Percentiles rank a stretch among this genome's conserved stretches.
Evolutionary conservation across 1,140 invertebrate species (phyloP).

Genomic region (Hesperophylax magnus): DNA sequence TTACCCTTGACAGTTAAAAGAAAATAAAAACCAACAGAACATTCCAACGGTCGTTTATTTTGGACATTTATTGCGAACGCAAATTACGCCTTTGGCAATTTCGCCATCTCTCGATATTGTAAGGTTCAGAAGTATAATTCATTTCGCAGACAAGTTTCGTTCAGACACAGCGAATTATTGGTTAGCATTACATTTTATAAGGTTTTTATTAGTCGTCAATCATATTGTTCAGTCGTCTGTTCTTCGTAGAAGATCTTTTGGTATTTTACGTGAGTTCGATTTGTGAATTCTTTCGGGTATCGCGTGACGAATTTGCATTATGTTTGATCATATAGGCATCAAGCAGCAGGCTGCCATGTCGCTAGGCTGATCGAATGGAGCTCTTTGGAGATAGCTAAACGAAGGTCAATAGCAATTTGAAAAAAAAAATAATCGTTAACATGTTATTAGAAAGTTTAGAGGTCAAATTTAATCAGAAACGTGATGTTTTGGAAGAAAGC

Average conservation of each 20-base stretch:
- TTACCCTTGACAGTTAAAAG: conserved; percentile 25
- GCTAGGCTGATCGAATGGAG: background rate
- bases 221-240: conserved; percentile 3
- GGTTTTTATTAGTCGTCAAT: conserved; percentile 36
- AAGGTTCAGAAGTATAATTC: background rate
- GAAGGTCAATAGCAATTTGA: conserved; percentile 32
- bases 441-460: background rate
- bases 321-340: background rate
- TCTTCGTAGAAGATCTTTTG: background rate
- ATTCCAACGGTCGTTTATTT: conserved; percentile 4
- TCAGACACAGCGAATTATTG: background rate
- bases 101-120: conserved; percentile 10
- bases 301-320: conserved; percentile 38
- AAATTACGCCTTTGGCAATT: conserved; percentile 10
- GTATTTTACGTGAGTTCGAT: conserved; percentile 12
- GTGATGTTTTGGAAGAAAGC: background rate
- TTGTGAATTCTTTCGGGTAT: conserved; percentile 26
- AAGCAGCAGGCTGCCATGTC: no score
- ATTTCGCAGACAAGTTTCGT: background rate
- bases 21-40: conserved; percentile 10
- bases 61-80: background rate
- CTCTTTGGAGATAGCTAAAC: conserved; percentile 3
- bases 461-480: conserved; percentile 1
- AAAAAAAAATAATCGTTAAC: conserved; percentile 32
- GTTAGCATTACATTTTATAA: background rate